phyloP scores from a whole-genome alignment of 2,113 vertebrate species.

The Ptilorrhoa leucosticta region DNA sequence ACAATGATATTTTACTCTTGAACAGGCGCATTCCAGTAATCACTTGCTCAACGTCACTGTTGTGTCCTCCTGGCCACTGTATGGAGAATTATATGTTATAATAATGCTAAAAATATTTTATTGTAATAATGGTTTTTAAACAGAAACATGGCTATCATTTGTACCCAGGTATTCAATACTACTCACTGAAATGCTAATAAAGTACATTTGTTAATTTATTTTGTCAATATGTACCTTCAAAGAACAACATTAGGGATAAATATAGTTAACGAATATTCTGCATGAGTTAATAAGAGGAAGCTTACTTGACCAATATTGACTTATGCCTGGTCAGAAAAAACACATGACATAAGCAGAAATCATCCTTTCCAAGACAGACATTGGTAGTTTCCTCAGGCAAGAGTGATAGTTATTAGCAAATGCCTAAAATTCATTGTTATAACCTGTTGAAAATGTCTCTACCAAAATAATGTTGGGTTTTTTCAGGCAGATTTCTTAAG shows the following conservation, averaged over 20 bases:
- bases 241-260: background rate
- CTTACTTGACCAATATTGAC: background rate
- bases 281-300: background rate
- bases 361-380: background rate
- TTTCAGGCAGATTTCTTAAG: background rate
- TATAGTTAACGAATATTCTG: background rate
- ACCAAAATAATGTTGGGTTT: background rate
- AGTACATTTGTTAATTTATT: background rate
- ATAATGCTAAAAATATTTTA: background rate
- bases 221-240: background rate
- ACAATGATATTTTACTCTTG: background rate
- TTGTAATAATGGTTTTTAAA: background rate
- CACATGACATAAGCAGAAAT: background rate
- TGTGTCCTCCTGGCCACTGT: background rate
- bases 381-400: background rate
- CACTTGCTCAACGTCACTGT: background rate
- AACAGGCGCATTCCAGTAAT: background rate
- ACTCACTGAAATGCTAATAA: background rate
- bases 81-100: background rate
- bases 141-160: background rate
- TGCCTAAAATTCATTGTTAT: background rate
- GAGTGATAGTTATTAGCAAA: background rate
- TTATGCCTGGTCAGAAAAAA: background rate
- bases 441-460: background rate
- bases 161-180: rapidly evolving